phyloP scores from a whole-genome alignment of 92 coral and sea anemone genomes.

The Umimayanthus chanpuru region DNA sequence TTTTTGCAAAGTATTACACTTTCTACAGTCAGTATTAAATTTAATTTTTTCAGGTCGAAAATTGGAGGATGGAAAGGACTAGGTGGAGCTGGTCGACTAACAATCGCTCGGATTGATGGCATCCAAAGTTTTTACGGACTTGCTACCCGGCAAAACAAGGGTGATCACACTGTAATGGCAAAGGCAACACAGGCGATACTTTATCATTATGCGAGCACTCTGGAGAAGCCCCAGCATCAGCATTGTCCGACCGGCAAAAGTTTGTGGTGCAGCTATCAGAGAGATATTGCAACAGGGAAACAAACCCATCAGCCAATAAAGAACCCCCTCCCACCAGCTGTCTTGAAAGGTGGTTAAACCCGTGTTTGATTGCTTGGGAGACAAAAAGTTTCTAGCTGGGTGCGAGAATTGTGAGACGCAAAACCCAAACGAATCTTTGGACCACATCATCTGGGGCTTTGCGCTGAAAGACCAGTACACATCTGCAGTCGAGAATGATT shows the following conservation, averaged over 20 bases:
- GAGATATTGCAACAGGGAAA: conserved; percentile 28
- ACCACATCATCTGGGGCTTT: conserved; percentile 38
- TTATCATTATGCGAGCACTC: conserved; percentile 29
- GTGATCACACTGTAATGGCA: conserved; percentile 22
- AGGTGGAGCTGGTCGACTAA: too few species aligned
- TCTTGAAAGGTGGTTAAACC: conserved; percentile 27
- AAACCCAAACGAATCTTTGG: conserved; percentile 35
- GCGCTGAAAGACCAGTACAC: conserved; percentile 41
- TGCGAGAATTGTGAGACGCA: conserved; percentile 40
- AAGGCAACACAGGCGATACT: conserved; percentile 28
- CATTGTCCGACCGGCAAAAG: conserved; percentile 27
- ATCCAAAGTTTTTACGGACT: too few species aligned
- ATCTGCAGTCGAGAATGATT: conserved; percentile 4
- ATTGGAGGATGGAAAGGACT: too few species aligned
- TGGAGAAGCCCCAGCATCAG: conserved; percentile 34
- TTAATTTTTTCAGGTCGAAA: too few species aligned
- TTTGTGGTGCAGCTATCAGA: conserved; percentile 44
- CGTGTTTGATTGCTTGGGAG: conserved; percentile 25
- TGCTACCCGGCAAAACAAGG: conserved; percentile 14
- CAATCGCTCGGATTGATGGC: too few species aligned
- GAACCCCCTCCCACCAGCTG: conserved; percentile 22
- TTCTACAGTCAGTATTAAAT: too few species aligned
- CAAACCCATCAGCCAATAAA: conserved; percentile 32
- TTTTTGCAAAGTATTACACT: too few species aligned
- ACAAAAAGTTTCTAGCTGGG: conserved; percentile 15